Evolutionary conservation across 2,888 invertebrate genomes (phyloP), one percentile per base, ranked within the genome.

Genomic region (Fragum whitleyi): DNA sequence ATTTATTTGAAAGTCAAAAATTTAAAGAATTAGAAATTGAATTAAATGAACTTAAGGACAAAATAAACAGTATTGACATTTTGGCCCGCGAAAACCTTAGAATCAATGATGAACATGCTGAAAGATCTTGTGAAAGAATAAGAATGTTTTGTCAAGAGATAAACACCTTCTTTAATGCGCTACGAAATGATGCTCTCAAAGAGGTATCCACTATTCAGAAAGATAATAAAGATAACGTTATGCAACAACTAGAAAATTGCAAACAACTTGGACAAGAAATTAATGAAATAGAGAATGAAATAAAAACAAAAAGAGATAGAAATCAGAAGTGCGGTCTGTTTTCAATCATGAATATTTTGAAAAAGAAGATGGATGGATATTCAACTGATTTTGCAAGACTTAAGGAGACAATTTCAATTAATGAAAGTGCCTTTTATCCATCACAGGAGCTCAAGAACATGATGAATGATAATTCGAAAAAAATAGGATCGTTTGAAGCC

Each of bases 1-100:
- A 61, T 26, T 47, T 42, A 7, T 26, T 42, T 32, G 47, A 61
- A 26, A 61, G 61, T 47, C n/a, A 51, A 23, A 47, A 61, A 7
- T 72, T 19, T 61, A 72, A 59, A 72, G 28, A 3, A 7, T 36
- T 61, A 0, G 61, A 72, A 61, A 19, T 0, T 7, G 23, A 39
- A 0, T 2, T 72, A 19, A 61, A 47, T 19, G 16, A 19, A 21
- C 16, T 72, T 11, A 21, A 42, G 11, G 2, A 1, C 1, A 61
- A 14, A 32, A 29, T 26, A 11, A 3, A n/a, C 3, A 19, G 14
- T 3, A 42, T 39, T 47, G 36, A 39, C 28, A 32, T 21, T n/a
- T 47, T 1, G 42, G 59, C 51, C 42, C 42, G 23, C 1, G 16
- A 39, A 21, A 36, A 42, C 2, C 59, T 61, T 1, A 59, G 47